Evolutionary conservation across 2,113 vertebrate species (phyloP).

Genomic region (Sialia sialis): DNA sequence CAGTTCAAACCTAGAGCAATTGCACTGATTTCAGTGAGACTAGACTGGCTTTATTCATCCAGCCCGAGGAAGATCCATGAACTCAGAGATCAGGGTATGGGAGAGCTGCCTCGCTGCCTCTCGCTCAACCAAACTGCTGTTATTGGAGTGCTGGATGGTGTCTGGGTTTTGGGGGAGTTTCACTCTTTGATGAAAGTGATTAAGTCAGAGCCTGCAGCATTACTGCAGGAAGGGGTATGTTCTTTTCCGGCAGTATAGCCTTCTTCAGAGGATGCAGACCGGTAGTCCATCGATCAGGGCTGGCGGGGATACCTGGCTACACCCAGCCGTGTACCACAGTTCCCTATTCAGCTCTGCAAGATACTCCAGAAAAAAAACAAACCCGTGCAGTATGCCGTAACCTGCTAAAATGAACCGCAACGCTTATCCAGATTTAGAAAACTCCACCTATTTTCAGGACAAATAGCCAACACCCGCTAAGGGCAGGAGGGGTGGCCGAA

Average conservation of each 20-base stretch:
- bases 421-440: not conserved
- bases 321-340: accelerated
- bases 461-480: not conserved
- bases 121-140: accelerated
- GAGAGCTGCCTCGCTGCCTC: not conserved
- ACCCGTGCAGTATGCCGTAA: too few species aligned
- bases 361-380: not conserved
- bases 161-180: not conserved
- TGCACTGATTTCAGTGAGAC: not conserved
- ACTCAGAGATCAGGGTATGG: not conserved
- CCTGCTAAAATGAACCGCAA: accelerated
- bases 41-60: not conserved
- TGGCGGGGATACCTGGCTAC: accelerated
- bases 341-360: not conserved
- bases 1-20: constrained; percentile 9
- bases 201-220: not conserved
- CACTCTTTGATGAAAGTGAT: not conserved
- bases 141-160: not conserved
- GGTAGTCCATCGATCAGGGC: not conserved
- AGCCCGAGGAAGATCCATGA: not conserved
- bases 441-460: not conserved
- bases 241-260: not conserved
- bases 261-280: accelerated
- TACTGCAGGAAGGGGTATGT: too few species aligned
- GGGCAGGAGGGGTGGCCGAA: not conserved